Evolutionary conservation across 2,888 invertebrate species (phyloP).

Genomic region (Eupithecia centaureata): DNA sequence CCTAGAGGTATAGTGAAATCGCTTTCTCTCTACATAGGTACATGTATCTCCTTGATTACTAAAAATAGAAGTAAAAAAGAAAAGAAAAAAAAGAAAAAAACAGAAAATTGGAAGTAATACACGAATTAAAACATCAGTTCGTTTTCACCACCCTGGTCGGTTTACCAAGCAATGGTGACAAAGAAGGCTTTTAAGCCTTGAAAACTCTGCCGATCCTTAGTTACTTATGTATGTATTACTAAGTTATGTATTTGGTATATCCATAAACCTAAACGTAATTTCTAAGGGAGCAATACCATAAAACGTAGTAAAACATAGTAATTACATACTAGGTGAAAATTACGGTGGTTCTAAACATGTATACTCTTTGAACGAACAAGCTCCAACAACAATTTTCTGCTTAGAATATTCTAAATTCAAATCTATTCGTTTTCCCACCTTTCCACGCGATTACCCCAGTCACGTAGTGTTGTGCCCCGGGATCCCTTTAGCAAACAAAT

Average conservation of each 20-base stretch:
- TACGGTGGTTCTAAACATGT: not conserved
- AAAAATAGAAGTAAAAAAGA: no score
- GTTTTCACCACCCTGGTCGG: not conserved
- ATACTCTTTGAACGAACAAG: not conserved
- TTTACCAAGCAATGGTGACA: not conserved
- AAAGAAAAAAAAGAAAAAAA: no score
- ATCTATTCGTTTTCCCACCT: conserved; percentile 22
- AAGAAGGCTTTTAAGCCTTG: not conserved
- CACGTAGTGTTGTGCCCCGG: conserved; percentile 63
- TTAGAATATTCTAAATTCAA: conserved; percentile 11
- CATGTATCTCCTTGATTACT: no score
- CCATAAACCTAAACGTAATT: no score
- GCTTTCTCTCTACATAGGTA: no score
- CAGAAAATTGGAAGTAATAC: no score
- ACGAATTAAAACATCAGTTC: not conserved
- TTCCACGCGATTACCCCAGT: conserved; percentile 51
- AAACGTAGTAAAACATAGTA: not conserved
- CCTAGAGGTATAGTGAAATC: no score
- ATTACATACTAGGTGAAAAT: no score
- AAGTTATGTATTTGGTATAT: no score
- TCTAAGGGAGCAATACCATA: no score
- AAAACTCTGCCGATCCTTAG: not conserved
- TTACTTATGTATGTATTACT: no score
- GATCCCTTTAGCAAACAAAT: conserved; percentile 81
- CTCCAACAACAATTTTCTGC: conserved; percentile 7